These are phyloP conservation scores for Caprella mutica DNA, from an alignment of 2,888 invertebrate species.

Conservation along the genomic window DNA sequence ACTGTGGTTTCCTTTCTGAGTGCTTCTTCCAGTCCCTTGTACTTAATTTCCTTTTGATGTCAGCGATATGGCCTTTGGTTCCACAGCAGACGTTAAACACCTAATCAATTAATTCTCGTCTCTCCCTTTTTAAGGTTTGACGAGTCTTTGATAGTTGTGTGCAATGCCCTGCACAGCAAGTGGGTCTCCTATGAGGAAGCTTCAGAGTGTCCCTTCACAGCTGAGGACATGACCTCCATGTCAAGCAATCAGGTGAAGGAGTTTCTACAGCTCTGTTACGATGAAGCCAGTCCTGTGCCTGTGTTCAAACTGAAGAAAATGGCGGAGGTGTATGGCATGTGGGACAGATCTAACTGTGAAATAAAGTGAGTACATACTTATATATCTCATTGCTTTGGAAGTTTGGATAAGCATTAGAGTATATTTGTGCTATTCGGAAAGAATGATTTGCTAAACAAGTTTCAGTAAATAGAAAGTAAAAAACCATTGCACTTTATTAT, in stretches of 20 bases:
- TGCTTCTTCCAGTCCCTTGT: no score
- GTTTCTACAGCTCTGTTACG: no score
- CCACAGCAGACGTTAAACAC: neutral
- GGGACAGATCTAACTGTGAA: conserved; percentile 60
- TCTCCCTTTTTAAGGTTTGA: conserved; percentile 49
- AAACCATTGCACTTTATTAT: no score
- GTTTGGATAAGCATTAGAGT: no score
- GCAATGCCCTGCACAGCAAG: conserved; percentile 48
- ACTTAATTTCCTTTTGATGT: neutral
- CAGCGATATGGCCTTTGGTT: neutral
- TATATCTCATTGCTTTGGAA: no score
- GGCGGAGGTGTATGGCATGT: conserved; percentile 54
- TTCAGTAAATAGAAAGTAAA: no score
- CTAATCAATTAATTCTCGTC: neutral
- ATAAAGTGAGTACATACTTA: conserved; percentile 43
- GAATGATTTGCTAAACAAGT: no score
- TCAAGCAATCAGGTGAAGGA: conserved; percentile 17
- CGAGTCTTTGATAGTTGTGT: conserved; percentile 52
- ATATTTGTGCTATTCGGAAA: no score
- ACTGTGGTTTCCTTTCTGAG: no score
- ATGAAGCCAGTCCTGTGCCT: conserved; percentile 50
- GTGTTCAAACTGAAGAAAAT: conserved; percentile 51
- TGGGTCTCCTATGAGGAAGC: conserved; percentile 46
- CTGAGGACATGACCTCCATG: conserved; percentile 12
- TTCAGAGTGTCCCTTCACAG: conserved; percentile 11